Conservation (phyloP, 92 coral and sea anemone species). For the Actinernus sp. region DNA sequence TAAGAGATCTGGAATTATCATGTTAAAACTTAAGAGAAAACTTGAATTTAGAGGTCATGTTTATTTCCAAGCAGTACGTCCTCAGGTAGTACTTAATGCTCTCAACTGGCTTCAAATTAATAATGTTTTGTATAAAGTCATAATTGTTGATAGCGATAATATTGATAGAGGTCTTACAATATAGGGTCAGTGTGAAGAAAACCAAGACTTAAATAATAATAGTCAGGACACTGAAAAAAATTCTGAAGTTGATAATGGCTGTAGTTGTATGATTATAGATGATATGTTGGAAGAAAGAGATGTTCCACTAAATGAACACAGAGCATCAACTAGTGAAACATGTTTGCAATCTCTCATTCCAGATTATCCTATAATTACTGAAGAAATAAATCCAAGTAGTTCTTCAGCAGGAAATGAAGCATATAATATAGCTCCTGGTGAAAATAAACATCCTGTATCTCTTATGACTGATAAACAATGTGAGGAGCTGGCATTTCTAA, state of each 20-base stretch:
- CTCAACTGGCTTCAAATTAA: conserved; percentile 28
- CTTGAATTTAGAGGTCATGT: conserved; percentile 65
- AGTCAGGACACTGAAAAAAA: too few species aligned
- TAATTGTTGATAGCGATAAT: conserved; percentile 13
- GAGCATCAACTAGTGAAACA: conserved; percentile 62
- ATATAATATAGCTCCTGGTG: conserved; percentile 51
- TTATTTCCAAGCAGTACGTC: conserved; percentile 55
- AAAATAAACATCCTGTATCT: conserved; percentile 58
- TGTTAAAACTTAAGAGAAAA: conserved; percentile 48
- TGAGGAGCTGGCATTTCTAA: conserved; percentile 76
- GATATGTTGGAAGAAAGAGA: conserved; percentile 51
- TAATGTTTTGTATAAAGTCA: conserved; percentile 28
- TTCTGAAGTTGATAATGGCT: too few species aligned
- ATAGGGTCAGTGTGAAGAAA: too few species aligned
- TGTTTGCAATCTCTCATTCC: conserved; percentile 63
- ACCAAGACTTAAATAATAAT: too few species aligned
- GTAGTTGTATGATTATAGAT: too few species aligned
- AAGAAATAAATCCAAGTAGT: too few species aligned
- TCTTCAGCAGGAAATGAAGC: conserved; percentile 52
- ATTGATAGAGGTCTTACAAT: too few species aligned
- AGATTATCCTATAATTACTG: conserved; percentile 44
- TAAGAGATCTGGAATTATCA: conserved; percentile 54
- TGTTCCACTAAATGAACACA: conserved; percentile 62
- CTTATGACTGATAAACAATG: conserved; percentile 50
- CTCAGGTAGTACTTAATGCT: conserved; percentile 13